These are phyloP conservation scores for Anneissia japonica DNA, from an alignment of 35 echinoderm and acorn worm genomes.

Conservation along the genomic window DNA sequence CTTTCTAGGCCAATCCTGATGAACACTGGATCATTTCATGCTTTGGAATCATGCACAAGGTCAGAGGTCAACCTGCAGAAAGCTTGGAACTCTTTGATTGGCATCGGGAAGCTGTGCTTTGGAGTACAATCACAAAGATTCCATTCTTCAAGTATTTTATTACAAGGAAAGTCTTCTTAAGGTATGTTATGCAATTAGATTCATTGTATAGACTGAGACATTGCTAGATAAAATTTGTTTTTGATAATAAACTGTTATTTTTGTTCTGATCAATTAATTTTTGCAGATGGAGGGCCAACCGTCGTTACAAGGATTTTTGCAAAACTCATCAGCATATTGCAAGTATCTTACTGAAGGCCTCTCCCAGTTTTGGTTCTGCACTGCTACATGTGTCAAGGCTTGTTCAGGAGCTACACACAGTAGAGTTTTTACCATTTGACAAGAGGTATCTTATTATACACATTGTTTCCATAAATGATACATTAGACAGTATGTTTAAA, in stretches of 20 bases:
- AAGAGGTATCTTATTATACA: conserved; percentile 87
- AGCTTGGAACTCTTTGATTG: conserved; percentile 88
- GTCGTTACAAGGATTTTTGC: conserved; percentile 65
- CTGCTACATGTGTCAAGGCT: conserved; percentile 83
- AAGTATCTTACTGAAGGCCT: conserved; percentile 42
- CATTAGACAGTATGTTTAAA: too few relatives aligned
- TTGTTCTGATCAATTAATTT: not conserved
- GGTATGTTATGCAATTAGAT: conserved; percentile 13
- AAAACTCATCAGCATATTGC: conserved; percentile 36
- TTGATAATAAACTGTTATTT: too few relatives aligned
- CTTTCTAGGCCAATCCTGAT: conserved; percentile 66
- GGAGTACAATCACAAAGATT: conserved; percentile 76
- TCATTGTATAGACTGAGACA: too few relatives aligned
- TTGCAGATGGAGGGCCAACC: conserved; percentile 77
- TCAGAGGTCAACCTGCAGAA: conserved; percentile 72
- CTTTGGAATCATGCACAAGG: conserved; percentile 96
- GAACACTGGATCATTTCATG: conserved; percentile 98
- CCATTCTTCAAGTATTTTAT: conserved; percentile 96
- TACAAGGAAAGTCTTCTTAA: conserved; percentile 71
- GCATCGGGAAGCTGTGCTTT: conserved; percentile 85
- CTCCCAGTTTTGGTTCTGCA: conserved; percentile 73
- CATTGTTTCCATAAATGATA: too few relatives aligned
- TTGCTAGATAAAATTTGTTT: too few relatives aligned
- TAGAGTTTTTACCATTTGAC: conserved; percentile 70
- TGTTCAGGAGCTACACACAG: conserved; percentile 64